phyloP scores from a whole-genome alignment of 2,888 invertebrate species.

The Boloria selene region DNA sequence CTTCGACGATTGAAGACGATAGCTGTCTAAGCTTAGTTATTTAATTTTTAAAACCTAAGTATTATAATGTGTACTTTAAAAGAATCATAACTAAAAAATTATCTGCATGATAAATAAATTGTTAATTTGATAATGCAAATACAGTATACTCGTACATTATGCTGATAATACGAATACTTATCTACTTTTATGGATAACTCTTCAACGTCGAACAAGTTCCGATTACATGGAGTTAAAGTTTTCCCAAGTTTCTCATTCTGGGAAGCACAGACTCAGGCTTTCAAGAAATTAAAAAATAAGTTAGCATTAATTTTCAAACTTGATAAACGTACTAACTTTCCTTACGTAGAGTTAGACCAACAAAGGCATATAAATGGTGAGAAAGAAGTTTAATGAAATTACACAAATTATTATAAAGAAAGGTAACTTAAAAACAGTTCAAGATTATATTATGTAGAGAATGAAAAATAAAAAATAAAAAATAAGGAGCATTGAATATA shows the following conservation, averaged over 20 bases:
- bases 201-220: slow-evolving; percentile 10
- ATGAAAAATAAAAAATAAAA: too few species aligned
- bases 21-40: too few species aligned
- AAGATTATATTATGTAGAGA: too few species aligned
- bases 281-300: slow-evolving; percentile 6
- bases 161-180: neutral
- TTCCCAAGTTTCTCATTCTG: neutral
- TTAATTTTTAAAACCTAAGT: too few species aligned
- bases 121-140: neutral
- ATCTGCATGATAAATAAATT: neutral
- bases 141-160: neutral
- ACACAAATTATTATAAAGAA: too few species aligned
- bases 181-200: neutral
- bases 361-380: too few species aligned
- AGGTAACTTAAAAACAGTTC: too few species aligned
- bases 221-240: slow-evolving; percentile 11
- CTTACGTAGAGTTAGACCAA: neutral
- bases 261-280: neutral
- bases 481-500: too few species aligned
- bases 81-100: too few species aligned
- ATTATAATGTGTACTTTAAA: too few species aligned
- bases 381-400: too few species aligned
- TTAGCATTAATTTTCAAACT: neutral
- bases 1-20: too few species aligned
- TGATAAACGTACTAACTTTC: neutral